These are phyloP conservation scores for Tipula helvola DNA, from an alignment of 2,888 invertebrate genomes.

Conservation along the genomic window DNA sequence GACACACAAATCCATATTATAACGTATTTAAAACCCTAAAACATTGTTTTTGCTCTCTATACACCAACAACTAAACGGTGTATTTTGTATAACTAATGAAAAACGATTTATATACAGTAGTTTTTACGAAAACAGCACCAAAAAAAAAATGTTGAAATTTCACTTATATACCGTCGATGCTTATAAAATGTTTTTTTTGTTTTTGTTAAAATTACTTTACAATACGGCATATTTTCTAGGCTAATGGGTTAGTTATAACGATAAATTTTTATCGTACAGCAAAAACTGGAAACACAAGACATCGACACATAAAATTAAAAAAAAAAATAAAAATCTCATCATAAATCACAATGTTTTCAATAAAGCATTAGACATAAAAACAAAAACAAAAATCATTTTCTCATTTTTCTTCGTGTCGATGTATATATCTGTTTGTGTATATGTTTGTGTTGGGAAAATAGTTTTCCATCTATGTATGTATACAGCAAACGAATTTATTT, in stretches of 20 bases:
- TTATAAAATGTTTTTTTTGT: not conserved
- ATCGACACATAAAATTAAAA: not conserved
- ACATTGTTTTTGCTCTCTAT: not conserved
- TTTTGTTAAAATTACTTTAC: not conserved
- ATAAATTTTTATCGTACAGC: not conserved
- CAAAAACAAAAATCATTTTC: not conserved
- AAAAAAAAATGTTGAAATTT: not conserved
- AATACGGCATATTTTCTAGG: not conserved
- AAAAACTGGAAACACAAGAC: not conserved
- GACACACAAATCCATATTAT: not conserved
- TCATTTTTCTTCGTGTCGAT: not conserved
- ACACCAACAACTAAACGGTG: not conserved
- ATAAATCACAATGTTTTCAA: conserved; percentile 4
- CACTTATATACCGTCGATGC: not conserved
- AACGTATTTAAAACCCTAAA: not conserved
- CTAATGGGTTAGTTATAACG: not conserved
- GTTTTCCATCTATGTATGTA: not conserved
- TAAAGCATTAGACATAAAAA: not conserved
- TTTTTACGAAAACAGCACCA: not conserved
- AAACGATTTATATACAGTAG: not conserved
- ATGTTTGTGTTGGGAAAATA: not conserved
- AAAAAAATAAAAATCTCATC: not conserved
- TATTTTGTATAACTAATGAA: not conserved
- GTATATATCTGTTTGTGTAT: not conserved
- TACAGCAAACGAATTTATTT: not conserved